Percentiles rank a stretch among this genome's conserved stretches.
These are phyloP conservation scores for Herpailurus yagouaroundi DNA, from an alignment of 2,113 vertebrate species.

Conservation along the genomic window DNA sequence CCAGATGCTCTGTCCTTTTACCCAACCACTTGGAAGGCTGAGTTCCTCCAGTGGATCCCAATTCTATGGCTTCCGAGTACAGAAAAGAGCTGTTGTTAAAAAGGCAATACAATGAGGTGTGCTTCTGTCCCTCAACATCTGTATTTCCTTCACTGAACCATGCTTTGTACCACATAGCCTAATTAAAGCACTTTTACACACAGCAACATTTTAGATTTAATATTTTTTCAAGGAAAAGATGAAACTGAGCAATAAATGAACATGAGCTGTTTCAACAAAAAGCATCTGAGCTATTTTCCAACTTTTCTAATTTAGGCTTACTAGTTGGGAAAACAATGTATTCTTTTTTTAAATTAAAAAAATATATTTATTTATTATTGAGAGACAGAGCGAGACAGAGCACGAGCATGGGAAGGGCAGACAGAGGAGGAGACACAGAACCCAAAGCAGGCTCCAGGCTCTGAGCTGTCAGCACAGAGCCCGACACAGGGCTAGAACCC, in stretches of 20 bases:
- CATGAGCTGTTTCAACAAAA: background rate
- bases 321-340: conserved; percentile 17
- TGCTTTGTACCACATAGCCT: background rate
- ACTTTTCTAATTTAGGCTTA: background rate
- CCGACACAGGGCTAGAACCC: too few relatives aligned
- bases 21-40: background rate
- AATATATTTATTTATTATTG: too few relatives aligned
- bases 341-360: background rate
- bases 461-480: too few relatives aligned
- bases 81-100: conserved; percentile 29
- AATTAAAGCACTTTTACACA: conserved; percentile 36
- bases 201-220: background rate
- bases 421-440: too few relatives aligned
- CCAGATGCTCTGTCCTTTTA: background rate
- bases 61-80: background rate
- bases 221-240: conserved; percentile 14
- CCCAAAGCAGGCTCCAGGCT: too few relatives aligned
- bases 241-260: conserved; percentile 35
- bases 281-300: conserved; percentile 15
- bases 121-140: background rate
- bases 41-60: background rate
- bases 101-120: background rate
- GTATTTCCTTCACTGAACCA: background rate
- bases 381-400: too few relatives aligned
- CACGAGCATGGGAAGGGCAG: too few relatives aligned